A percentile compares a stretch with the other conserved stretches of the same genome.
Conservation (phyloP, 2,888 invertebrate genomes). For the Phyto melanocephala region DNA sequence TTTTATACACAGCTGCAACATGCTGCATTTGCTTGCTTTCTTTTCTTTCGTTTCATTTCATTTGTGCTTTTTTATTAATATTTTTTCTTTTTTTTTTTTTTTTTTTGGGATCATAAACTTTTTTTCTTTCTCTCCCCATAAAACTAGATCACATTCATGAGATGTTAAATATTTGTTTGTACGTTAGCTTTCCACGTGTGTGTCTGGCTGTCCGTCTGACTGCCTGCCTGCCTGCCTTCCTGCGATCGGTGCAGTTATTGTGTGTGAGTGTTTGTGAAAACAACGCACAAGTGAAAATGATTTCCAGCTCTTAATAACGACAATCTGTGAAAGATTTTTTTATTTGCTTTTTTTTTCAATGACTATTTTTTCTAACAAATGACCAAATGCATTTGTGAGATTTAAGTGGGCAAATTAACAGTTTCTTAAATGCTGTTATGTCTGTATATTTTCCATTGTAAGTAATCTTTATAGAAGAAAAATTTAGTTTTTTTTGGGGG, state of each 20-base stretch:
- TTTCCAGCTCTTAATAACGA: slow-evolving; percentile 51
- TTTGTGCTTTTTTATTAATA: slow-evolving; percentile 49
- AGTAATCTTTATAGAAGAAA: too few relatives aligned
- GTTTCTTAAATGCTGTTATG: background rate
- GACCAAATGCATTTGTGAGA: slow-evolving; percentile 16
- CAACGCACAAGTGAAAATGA: slow-evolving; percentile 64
- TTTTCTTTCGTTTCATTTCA: slow-evolving; percentile 55
- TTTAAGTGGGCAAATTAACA: slow-evolving; percentile 21
- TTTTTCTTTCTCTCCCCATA: slow-evolving; percentile 27
- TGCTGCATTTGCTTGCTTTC: slow-evolving; percentile 50
- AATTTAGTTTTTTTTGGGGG: too few relatives aligned
- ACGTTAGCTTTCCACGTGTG: slow-evolving; percentile 32
- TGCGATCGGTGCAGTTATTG: slow-evolving; percentile 19
- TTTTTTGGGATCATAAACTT: too few relatives aligned
- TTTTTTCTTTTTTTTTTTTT: too few relatives aligned
- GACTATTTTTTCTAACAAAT: slow-evolving; percentile 14
- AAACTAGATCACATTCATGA: slow-evolving; percentile 58
- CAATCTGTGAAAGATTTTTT: slow-evolving; percentile 54
- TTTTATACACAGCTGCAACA: slow-evolving; percentile 58
- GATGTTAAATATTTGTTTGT: background rate
- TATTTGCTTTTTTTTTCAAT: slow-evolving; percentile 17
- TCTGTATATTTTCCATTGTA: too few relatives aligned
- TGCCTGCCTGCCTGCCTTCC: background rate
- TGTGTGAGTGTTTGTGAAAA: slow-evolving; percentile 39
- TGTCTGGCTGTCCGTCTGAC: background rate